Percentiles rank a stretch among this genome's conserved stretches.
Evolutionary conservation across 2,797 vertebrate genomes (phyloP).

Genomic region (Heterohyrax brucei): DNA sequence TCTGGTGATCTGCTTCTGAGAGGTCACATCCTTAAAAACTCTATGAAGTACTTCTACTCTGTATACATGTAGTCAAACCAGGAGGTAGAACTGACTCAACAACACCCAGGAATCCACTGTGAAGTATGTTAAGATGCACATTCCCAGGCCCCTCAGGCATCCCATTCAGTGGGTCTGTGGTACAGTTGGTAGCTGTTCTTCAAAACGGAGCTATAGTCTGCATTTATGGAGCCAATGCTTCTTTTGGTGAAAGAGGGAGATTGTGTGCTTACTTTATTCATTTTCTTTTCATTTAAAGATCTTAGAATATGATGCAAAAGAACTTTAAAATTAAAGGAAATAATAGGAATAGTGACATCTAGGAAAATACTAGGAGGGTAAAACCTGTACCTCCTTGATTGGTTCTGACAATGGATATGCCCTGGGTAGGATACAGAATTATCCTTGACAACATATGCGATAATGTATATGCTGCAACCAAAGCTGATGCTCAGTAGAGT

Average conservation of each 20-base stretch:
- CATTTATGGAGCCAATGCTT: not conserved
- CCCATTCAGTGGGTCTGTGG: not conserved
- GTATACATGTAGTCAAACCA: not conserved
- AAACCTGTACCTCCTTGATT: not conserved
- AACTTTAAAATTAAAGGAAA: conserved; percentile 9
- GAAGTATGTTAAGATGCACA: not conserved
- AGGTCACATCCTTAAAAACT: not conserved
- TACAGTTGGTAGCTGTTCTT: not conserved
- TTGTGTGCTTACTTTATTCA: conserved; percentile 55
- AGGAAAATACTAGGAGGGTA: not conserved
- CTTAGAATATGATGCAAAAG: not conserved
- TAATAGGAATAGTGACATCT: not conserved
- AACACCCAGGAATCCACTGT: not conserved
- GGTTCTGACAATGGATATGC: not conserved
- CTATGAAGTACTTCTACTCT: not conserved
- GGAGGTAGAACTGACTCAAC: not conserved
- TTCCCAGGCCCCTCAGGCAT: not conserved
- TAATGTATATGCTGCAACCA: not conserved
- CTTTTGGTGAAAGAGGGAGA: conserved; percentile 12
- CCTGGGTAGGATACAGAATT: not conserved
- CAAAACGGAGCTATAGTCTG: not conserved
- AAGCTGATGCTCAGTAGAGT: not conserved
- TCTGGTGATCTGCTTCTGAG: not conserved
- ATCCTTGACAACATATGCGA: not conserved
- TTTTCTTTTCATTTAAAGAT: conserved; percentile 57